Conservation (phyloP, 1,140 invertebrate genomes). For the Pachypeltis micranthus region DNA sequence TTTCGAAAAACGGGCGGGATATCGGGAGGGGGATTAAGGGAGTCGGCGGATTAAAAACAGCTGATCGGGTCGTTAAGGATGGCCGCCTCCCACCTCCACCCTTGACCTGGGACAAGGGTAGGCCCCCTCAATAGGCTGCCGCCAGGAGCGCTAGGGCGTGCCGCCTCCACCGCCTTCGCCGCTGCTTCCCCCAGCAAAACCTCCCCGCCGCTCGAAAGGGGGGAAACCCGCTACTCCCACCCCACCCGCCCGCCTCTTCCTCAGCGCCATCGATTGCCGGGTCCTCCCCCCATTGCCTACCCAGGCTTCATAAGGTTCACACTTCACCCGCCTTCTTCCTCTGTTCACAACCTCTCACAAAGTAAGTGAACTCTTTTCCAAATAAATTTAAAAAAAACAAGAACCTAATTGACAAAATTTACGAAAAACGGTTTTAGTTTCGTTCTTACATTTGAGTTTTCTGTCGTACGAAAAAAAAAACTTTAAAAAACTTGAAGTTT, state of each 20-base stretch:
- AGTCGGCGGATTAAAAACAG: no score
- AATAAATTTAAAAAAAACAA: no score
- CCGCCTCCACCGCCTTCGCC: background rate
- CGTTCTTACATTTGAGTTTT: no score
- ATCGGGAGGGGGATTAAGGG: no score
- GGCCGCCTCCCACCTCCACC: background rate
- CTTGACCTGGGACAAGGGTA: constrained; percentile 1
- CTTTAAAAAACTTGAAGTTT: no score
- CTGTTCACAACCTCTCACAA: background rate
- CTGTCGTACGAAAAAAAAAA: no score
- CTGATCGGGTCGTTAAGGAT: background rate
- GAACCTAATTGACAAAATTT: no score
- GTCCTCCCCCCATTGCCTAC: constrained; percentile 6
- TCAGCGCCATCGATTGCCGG: background rate
- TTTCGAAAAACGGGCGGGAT: no score
- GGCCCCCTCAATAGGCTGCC: background rate
- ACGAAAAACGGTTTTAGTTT: no score
- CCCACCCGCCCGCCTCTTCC: background rate
- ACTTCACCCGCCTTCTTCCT: constrained; percentile 3
- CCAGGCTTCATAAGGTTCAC: constrained; percentile 8
- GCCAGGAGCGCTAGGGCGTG: constrained; percentile 8
- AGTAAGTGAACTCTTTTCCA: no score
- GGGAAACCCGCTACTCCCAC: background rate
- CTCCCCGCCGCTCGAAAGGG: no score
- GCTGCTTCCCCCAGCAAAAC: background rate